Base-by-base conservation (phyloP, 2,113 vertebrate genomes). In the Serilophus lunatus region DNA sequence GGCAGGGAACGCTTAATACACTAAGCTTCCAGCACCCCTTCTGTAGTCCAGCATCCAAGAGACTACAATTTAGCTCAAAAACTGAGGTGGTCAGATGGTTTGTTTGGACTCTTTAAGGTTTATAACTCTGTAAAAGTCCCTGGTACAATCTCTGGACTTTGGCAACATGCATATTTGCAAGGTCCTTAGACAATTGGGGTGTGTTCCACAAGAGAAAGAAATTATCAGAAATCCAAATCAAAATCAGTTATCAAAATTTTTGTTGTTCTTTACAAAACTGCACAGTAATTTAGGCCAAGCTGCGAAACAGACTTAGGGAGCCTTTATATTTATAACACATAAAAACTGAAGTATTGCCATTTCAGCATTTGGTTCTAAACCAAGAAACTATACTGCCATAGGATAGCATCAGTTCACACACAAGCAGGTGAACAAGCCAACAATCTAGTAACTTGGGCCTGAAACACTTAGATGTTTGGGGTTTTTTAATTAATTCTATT, bases 211-310 rank as follows among this genome's bases (percentile, higher is more conserved):
- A 71, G 28, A 18, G 35, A 50, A 77, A 40, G 29, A 17, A 71
- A 26, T 33, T 54, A 79, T 18, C 9, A 47, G 66, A 88, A 79
- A 71, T 5, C 16, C 8, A 47, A 87, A 54, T 3, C 33, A 71
- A 75, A 85, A 18, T 3, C n/a, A 65, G 25, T 16, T 31, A 36
- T 7, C 0, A 0, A 19, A 42, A 23, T 3, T 12, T n/a, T 42
- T 56, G 69, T 33, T 61, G 18, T 53, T 60, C 9, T 47, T 83
- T 28, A 79, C 15, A 44, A 28, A 51, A 29, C 59, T 5, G 7
- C n/a, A 38, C 9, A 87, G 40, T 18, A 68, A 66, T 38, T 47
- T 57, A 72, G 40, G 45, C 20, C 40, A 85, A 82, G 14, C 36
- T 69, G 28, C 36, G 33, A 92, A 82, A 80, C 14, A 47, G 13